Conservation (phyloP, 92 coral and sea anemone species). For the Desmophyllum pertusum region DNA sequence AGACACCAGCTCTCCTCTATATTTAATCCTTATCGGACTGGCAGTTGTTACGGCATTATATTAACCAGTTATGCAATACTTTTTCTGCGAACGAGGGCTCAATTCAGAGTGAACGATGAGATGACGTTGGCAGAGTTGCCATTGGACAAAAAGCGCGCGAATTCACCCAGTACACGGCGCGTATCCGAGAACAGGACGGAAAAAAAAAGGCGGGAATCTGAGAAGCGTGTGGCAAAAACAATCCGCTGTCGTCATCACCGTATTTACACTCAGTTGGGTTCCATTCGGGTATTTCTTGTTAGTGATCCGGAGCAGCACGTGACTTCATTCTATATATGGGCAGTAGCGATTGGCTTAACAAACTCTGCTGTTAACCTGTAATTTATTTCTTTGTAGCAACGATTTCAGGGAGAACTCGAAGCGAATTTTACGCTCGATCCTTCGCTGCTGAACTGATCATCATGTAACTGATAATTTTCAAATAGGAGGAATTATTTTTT, state of each 20-base stretch:
- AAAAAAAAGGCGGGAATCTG: slow-evolving; percentile 45
- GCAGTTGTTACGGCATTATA: slow-evolving; percentile 39
- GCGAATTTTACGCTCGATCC: not conserved
- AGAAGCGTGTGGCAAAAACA: slow-evolving; percentile 67
- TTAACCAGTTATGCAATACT: slow-evolving; percentile 35
- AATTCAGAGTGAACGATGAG: slow-evolving; percentile 7
- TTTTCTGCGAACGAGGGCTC: slow-evolving; percentile 12
- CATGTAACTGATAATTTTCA: not conserved
- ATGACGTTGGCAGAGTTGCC: not conserved
- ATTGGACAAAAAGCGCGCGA: not conserved
- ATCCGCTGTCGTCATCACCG: slow-evolving; percentile 69
- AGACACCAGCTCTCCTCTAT: slow-evolving; percentile 7
- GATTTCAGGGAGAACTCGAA: slow-evolving; percentile 29
- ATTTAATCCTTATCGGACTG: slow-evolving; percentile 33
- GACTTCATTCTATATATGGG: slow-evolving; percentile 73
- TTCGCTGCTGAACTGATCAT: not conserved
- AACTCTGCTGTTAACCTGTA: slow-evolving; percentile 72
- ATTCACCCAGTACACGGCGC: not conserved
- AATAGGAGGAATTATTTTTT: not conserved
- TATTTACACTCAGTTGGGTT: slow-evolving; percentile 75
- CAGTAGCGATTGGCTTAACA: slow-evolving; percentile 63
- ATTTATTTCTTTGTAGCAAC: slow-evolving; percentile 65
- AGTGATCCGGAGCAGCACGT: slow-evolving; percentile 53
- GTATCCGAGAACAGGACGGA: not conserved
- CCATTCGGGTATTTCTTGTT: slow-evolving; percentile 60